Base-by-base conservation (phyloP, 2,888 invertebrate species). In the Meiosimyza platycephala region DNA sequence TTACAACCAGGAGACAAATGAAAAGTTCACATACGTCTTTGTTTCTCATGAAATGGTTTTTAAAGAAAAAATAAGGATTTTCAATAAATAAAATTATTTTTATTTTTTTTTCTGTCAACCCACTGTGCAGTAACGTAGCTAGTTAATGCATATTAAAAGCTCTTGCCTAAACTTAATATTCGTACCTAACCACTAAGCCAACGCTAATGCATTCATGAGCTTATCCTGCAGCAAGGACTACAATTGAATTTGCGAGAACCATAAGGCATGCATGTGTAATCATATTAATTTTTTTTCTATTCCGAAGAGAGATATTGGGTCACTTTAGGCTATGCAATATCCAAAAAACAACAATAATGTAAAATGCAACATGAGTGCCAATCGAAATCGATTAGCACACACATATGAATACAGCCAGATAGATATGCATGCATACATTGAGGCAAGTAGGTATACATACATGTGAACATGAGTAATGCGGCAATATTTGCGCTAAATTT, bases 341-440 rank as follows among this genome's bases (percentile, higher is more conserved):
- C 40, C 6, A 40, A 40, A 40, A 40, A 40, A 40, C 40, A 7
- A 40, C 40, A 40, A 40, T 40, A 9, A 40, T 40, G 40, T 9
- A 2, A 9, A 66, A 33, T 40, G 54, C 47, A 66, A 15, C 51
- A 51, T 51, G 51, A 64, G 64, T 51, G 52, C 28, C 64, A 64
- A 64, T 64, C 28, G 52, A 22, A 64, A 64, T 64, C 64, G 64
- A 51, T 51, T 64, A 64, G 52, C 28, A 13, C 64, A 11, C 47
- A 40, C 28, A 22, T 16, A 62, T 18, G 48, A 5, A 5, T n/a
- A n/a, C 62, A 62, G 15, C 18, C 13, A 47, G 22, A 40, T 11
- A 62, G n/a, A 62, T 28, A 28, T 28, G 28, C 6, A 2, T 33
- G 9, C 9, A 40, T 40, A 15, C 47, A 16, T 40, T 28, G 28